Evolutionary conservation across 1,140 invertebrate genomes (phyloP), one percentile per base, ranked within the genome.

Genomic region (Heliconius himera): DNA sequence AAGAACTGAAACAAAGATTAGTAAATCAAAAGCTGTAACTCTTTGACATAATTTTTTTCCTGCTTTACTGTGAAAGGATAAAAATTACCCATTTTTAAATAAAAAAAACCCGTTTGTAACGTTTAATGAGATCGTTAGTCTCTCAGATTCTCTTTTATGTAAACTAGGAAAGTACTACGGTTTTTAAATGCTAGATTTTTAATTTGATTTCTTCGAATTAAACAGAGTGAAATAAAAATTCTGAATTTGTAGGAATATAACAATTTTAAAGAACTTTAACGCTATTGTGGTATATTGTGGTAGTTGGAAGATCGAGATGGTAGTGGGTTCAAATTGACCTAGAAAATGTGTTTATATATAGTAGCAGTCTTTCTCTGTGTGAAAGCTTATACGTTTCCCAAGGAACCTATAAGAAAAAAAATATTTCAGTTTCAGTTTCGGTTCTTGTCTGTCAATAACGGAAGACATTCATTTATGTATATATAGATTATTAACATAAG

Each of bases 171-270:
- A 66, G 26, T 66, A 26, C 60, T 29, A 26, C n/a, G 60, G 22
- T 26, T 29, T 66, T 56, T 66, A 66, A 26, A 66, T 22, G 60
- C 60, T 66, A 66, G 60, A 9, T 26, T 66, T 66, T 26, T 66
- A 66, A 66, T 66, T 66, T 66, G 60, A 66, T 66, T 66, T 66
- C 60, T 66, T 66, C 60, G 29, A 66, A 26, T n/a, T 29, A 29
- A 66, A 29, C 26, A 26, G 60, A 66, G 11, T 11, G 22, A 16
- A 66, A 9, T 26, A 11, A 66, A 4, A 26, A 29, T 66, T 66
- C 22, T 29, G 60, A 66, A 66, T 26, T 26, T 22, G 22, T 66
- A 66, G 60, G 60, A 66, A 66, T 66, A 66, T 66, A 29, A 8
- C 1, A 20, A 8, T 51, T 51, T n/a, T 51, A 51, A 51, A 51